Conservation (phyloP, 2,888 invertebrate species). For the Choreutis nemorana region DNA sequence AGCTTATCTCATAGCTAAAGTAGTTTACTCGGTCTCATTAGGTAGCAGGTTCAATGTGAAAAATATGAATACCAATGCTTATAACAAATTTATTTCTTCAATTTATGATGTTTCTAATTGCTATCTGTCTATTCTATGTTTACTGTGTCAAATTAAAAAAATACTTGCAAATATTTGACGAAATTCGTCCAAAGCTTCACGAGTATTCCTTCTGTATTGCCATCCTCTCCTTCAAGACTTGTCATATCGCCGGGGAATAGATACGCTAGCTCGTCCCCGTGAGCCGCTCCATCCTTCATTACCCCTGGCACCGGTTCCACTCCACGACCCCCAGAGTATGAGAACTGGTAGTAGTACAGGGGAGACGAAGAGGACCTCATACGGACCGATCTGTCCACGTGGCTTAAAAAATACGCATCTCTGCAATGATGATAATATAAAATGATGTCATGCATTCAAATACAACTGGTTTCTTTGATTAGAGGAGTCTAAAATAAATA, state of each 20-base stretch:
- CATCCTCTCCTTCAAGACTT: constrained; percentile 29
- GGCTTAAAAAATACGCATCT: constrained; percentile 44
- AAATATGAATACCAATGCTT: too few species aligned
- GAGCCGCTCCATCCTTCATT: constrained; percentile 39
- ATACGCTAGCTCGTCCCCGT: constrained; percentile 48
- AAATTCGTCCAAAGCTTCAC: constrained; percentile 44
- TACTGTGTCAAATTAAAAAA: not conserved
- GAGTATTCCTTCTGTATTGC: constrained; percentile 25
- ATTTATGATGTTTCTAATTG: too few species aligned
- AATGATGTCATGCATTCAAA: too few species aligned
- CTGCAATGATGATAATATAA: constrained; percentile 21
- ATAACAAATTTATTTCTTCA: too few species aligned
- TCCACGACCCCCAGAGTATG: constrained; percentile 29
- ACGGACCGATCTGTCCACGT: constrained; percentile 41
- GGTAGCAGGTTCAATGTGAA: too few species aligned
- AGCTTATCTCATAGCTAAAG: too few species aligned
- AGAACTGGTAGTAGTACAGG: constrained; percentile 47
- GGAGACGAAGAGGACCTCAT: constrained; percentile 30
- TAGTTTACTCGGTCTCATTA: too few species aligned
- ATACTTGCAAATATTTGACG: constrained; percentile 44
- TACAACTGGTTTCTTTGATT: too few species aligned
- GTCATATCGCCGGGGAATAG: constrained; percentile 27
- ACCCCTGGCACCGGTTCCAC: constrained; percentile 28
- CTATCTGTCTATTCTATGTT: too few species aligned
- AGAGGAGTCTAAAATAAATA: too few species aligned